Evolutionary conservation across 2,888 invertebrate species (phyloP).

Genomic region (Acanthosepion esculentum): DNA sequence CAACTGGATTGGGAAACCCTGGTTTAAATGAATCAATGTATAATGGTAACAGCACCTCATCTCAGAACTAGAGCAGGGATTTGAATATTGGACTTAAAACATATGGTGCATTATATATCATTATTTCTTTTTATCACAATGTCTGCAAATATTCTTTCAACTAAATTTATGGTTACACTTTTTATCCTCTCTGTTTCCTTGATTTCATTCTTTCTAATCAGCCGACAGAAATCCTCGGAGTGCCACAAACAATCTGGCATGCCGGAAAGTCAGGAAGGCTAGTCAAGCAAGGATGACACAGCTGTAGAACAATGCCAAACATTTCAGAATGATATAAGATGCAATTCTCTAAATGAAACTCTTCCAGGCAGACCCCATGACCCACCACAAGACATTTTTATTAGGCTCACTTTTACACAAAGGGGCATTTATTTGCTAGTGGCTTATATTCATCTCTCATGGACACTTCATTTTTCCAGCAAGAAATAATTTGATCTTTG

Average conservation of each 20-base stretch:
- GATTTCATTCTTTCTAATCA: background rate
- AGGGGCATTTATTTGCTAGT: background rate
- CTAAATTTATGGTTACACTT: background rate
- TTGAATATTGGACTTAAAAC: too few species aligned
- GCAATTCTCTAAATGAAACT: background rate
- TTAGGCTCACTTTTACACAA: background rate
- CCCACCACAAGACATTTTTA: background rate
- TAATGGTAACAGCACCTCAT: too few species aligned
- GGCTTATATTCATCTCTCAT: background rate
- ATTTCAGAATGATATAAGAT: background rate
- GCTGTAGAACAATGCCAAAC: background rate
- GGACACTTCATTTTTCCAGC: background rate
- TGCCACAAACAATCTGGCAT: background rate
- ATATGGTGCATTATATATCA: too few species aligned
- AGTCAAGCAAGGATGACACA: background rate
- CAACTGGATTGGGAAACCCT: too few species aligned
- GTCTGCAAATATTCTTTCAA: background rate
- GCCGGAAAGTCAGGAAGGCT: background rate
- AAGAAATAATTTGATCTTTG: background rate
- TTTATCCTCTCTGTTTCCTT: background rate
- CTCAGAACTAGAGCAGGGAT: too few species aligned
- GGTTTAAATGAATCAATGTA: too few species aligned
- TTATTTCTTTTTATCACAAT: too few species aligned
- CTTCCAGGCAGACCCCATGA: background rate
- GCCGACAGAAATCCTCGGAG: background rate